Evolutionary conservation across 1,140 invertebrate species (phyloP), one percentile per base, ranked within the genome.

Genomic region (Battus philenor): DNA sequence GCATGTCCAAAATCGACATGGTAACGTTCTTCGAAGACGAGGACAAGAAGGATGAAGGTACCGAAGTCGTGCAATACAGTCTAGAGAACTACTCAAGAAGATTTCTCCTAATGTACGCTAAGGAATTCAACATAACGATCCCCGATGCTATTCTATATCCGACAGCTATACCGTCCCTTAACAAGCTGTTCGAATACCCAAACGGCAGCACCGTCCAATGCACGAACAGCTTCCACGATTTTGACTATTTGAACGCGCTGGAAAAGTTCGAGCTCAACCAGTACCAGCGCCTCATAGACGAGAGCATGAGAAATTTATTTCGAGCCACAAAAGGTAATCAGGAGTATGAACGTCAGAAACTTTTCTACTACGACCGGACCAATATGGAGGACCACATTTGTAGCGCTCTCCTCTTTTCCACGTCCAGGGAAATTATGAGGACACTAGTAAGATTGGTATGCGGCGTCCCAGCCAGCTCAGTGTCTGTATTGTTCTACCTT

Each of bases 231-330:
- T 77, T 64, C 33, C 68, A 82, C 29, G 66, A 78, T 22, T 85
- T 78, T 32, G 60, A 71, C 2, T 85, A 76, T 32, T 47, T 85
- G 3, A 71, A 56, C 16, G 47, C 69, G 2, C 31, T 80, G 1
- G 74, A 85, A 41, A 72, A 57, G 27, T 75, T 82, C 34, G 81
- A 85, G 52, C 26, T 85, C 13, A 76, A 76, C 44, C 78, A 81
- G 39, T 85, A 81, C 49, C 77, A 79, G 46, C 58, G 49, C 0
- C 16, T 66, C 4, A 50, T 85, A 4, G 75, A 85, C 41, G 34
- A 63, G 16, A 61, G 54, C 26, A 76, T 79, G 66, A 74, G 36
- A 31, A 47, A 66, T 34, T 39, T 85, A 1, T 85, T 82, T 54
- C 66, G 71, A 47, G 45, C 50, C 1, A 45, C 57, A 9, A 62